Evolutionary conservation across 2,113 vertebrate genomes (phyloP), one percentile per base, ranked within the genome.

Genomic region (Siniperca knerii): DNA sequence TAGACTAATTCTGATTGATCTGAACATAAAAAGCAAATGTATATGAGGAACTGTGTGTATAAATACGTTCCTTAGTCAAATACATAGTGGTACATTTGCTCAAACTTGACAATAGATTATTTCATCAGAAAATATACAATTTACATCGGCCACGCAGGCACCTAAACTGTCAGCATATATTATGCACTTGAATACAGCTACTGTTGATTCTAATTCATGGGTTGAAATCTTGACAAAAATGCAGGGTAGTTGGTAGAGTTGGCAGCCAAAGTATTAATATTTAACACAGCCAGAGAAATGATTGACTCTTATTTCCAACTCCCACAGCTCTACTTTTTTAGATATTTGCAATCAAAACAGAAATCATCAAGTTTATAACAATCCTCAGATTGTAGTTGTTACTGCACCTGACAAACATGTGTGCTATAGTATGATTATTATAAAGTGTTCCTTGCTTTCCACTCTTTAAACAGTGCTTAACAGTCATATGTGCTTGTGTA

Each of bases 201-300:
- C 20, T 74, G 66, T 58, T 77, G 58, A 87, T 82, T 82, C 5
- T 57, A 78, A 78, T 69, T 61, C 25, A 77, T 60, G 60, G 72
- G 58, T 77, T 78, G 77, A 77, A 75, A 78, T 52, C 11, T 79
- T 75, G 40, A 72, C 54, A 83, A 71, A 83, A 84, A 76, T 73
- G 82, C 58, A 67, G 72, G 46, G 62, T 35, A 52, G 23, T 5
- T 57, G 69, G 25, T 57, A 48, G 48, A 73, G 44, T 62, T 76
- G 62, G 62, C 12, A 66, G n/a, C 52, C n/a, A 52, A 71, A 61
- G 20, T 72, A 72, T 70, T 52, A 71, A 77, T 65, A 77, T 77
- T 46, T 6, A 74, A 71, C 68, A 55, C 66, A 73, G 16, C 40
- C 62, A 79, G 42, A 71, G 18, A 79, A 77, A 85, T 35, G 60